Evolutionary conservation across 2,888 invertebrate species (phyloP).

Genomic region (Drosophila multiciliata): DNA sequence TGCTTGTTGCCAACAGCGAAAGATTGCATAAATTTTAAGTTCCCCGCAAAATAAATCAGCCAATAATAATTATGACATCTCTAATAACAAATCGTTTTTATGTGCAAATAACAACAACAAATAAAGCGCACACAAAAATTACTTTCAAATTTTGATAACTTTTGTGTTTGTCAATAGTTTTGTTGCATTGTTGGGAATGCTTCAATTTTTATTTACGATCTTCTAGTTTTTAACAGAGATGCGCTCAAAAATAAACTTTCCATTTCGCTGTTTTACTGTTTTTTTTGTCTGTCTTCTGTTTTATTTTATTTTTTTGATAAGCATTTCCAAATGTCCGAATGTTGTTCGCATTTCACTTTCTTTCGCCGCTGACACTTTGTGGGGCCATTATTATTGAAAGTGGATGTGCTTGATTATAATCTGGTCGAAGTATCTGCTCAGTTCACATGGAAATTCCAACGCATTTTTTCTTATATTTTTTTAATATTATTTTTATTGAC

Average conservation of each 20-base stretch:
- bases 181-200: slow-evolving; percentile 42
- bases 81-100: slow-evolving; percentile 2
- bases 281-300: slow-evolving; percentile 22
- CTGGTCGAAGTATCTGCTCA: slow-evolving; percentile 45
- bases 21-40: slow-evolving; percentile 62
- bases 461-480: background rate
- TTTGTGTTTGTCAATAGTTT: slow-evolving; percentile 8
- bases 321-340: slow-evolving; percentile 57
- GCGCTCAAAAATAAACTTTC: slow-evolving; percentile 64
- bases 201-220: slow-evolving; percentile 46
- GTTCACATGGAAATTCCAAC: slow-evolving; percentile 37
- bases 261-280: slow-evolving; percentile 62
- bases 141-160: slow-evolving; percentile 58
- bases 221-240: slow-evolving; percentile 41
- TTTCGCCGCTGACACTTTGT: slow-evolving; percentile 55
- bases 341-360: slow-evolving; percentile 74
- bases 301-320: slow-evolving; percentile 50
- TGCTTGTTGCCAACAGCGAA: slow-evolving; percentile 1
- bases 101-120: slow-evolving; percentile 21
- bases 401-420: slow-evolving; percentile 70
- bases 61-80: slow-evolving; percentile 64
- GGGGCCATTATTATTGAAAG: slow-evolving; percentile 72
- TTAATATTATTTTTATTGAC: background rate
- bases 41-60: slow-evolving; percentile 18
- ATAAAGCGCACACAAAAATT: slow-evolving; percentile 28